These are phyloP conservation scores for Hybognathus amarus DNA, from an alignment of 2,797 vertebrate genomes.

Conservation along the genomic window DNA sequence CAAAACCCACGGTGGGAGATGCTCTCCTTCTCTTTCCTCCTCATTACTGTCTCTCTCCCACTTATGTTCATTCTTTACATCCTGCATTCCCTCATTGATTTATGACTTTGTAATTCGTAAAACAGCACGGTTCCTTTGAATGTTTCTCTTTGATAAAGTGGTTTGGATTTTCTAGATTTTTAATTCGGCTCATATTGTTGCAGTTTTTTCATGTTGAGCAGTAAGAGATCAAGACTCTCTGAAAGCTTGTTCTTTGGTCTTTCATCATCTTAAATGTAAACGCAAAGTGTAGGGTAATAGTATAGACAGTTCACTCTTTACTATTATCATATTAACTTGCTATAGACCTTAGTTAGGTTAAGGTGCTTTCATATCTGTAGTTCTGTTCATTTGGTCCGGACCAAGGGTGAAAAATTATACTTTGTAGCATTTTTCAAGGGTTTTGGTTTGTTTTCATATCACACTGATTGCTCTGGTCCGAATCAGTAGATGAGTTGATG, in stretches of 20 bases:
- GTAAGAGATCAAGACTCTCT: conserved; percentile 34
- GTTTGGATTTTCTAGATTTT: conserved; percentile 25
- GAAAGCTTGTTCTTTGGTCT: neutral
- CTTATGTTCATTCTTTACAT: conserved; percentile 23
- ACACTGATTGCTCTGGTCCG: too few relatives aligned
- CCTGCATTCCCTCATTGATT: conserved; percentile 37
- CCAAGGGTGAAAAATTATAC: too few relatives aligned
- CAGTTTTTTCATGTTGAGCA: conserved; percentile 41
- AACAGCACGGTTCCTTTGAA: conserved; percentile 31
- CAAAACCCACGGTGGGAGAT: conserved; percentile 62
- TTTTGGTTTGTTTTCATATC: too few relatives aligned
- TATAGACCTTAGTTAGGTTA: neutral
- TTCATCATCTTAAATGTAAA: conserved; percentile 6
- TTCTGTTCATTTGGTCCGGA: too few relatives aligned
- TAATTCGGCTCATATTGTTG: conserved; percentile 21
- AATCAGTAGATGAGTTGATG: too few relatives aligned
- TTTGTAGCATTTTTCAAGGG: too few relatives aligned
- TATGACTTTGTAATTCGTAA: conserved; percentile 38
- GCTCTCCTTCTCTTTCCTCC: conserved; percentile 41
- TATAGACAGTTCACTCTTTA: neutral
- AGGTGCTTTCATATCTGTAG: too few relatives aligned
- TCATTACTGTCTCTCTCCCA: conserved; percentile 33
- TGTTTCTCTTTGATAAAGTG: conserved; percentile 41
- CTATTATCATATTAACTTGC: neutral
- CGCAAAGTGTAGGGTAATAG: neutral